Conservation (phyloP, 2,113 vertebrate genomes). For the Mola mola region DNA sequence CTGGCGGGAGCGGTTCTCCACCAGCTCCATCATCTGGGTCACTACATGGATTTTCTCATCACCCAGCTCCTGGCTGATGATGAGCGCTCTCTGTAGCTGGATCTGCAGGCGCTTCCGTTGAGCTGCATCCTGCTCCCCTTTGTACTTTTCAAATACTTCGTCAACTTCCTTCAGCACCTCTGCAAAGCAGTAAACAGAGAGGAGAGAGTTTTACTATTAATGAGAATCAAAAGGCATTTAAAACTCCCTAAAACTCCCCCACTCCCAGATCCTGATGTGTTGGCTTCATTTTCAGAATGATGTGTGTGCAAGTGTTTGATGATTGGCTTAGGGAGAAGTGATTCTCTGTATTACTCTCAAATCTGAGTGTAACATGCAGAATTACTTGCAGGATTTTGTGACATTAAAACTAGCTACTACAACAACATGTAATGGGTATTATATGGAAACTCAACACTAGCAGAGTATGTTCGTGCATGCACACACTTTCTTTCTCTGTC, state of each 20-base stretch:
- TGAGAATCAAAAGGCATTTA: neutral
- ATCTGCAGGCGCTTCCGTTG: conserved; percentile 94
- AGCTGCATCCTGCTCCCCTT: conserved; percentile 88
- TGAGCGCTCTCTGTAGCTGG: conserved; percentile 94
- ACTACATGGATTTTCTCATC: conserved; percentile 98
- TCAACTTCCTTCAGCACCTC: conserved; percentile 97
- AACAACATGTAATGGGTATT: too few relatives aligned
- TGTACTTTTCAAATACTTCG: conserved; percentile 94
- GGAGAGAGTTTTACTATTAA: neutral
- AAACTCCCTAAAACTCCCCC: neutral
- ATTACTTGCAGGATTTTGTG: too few relatives aligned
- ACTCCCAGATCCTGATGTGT: neutral
- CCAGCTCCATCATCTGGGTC: conserved; percentile 95
- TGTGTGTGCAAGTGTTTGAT: neutral
- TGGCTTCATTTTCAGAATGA: too few relatives aligned
- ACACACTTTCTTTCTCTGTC: too few relatives aligned
- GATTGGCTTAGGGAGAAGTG: too few relatives aligned
- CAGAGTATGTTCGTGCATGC: too few relatives aligned
- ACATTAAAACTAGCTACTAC: too few relatives aligned
- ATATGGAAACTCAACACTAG: too few relatives aligned
- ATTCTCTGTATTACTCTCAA: too few relatives aligned
- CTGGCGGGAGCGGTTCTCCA: conserved; percentile 95
- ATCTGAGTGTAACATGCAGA: too few relatives aligned
- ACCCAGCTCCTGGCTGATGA: conserved; percentile 95
- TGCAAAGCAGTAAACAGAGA: conserved; percentile 60